Evolutionary conservation across 2,888 invertebrate species (phyloP).

Genomic region (Apodemia duryi): DNA sequence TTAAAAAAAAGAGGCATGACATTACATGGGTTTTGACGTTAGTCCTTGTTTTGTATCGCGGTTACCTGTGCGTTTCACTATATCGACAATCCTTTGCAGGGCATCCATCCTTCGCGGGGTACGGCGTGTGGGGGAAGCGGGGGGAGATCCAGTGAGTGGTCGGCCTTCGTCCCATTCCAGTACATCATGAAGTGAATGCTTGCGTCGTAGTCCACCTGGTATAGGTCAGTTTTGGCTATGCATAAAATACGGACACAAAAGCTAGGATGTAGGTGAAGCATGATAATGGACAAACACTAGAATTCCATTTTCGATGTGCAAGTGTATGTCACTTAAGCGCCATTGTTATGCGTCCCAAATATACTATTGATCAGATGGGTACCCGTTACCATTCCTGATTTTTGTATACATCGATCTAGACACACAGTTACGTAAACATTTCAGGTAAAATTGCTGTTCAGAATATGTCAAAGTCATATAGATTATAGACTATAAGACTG

Average conservation of each 20-base stretch:
- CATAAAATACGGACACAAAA: conserved; percentile 3
- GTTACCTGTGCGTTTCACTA: conserved; percentile 88
- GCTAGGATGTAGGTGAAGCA: not conserved
- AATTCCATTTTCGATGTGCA: not conserved
- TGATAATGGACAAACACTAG: not conserved
- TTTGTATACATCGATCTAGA: no score
- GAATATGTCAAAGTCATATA: no score
- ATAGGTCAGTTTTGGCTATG: not conserved
- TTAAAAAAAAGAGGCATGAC: no score
- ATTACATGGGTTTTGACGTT: no score
- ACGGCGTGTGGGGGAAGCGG: conserved; percentile 83
- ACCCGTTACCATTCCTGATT: no score
- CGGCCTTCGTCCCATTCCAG: conserved; percentile 82
- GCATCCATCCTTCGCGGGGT: conserved; percentile 78
- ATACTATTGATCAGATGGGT: no score
- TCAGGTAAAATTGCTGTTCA: no score
- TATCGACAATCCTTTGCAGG: conserved; percentile 91
- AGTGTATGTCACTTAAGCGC: not conserved
- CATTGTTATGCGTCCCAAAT: no score
- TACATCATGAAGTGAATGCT: conserved; percentile 89
- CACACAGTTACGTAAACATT: no score
- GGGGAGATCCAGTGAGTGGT: conserved; percentile 71
- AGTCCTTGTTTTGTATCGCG: not conserved
- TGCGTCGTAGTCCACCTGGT: conserved; percentile 82
- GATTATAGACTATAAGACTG: no score